These are phyloP conservation scores for Merluccius polli DNA, from an alignment of 2,797 vertebrate species.

Conservation along the genomic window DNA sequence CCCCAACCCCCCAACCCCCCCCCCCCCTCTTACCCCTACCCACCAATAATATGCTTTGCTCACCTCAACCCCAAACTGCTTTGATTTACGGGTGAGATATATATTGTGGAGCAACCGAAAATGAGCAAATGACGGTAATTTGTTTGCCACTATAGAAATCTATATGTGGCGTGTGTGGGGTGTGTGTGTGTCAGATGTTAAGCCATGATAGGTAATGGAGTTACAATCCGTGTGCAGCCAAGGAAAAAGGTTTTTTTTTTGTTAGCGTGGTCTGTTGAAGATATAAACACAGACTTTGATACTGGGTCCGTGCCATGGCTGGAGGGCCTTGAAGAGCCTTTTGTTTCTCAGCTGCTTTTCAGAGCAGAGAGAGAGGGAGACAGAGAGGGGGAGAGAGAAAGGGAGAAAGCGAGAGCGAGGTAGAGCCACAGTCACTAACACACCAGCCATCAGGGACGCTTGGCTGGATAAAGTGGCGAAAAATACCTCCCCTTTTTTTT, in stretches of 20 bases:
- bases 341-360: constrained; percentile 50
- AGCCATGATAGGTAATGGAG: not conserved
- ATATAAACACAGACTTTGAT: constrained; percentile 37
- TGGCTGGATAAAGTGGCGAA: constrained; percentile 69
- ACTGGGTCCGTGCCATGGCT: constrained; percentile 39
- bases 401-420: constrained; percentile 4
- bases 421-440: constrained; percentile 26
- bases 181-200: not conserved
- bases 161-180: not conserved
- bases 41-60: constrained; percentile 41
- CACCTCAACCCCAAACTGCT: constrained; percentile 7
- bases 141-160: not conserved
- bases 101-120: not conserved
- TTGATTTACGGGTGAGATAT: not conserved
- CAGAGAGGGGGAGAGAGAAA: constrained; percentile 51
- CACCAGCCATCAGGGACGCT: constrained; percentile 66
- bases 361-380: constrained; percentile 49
- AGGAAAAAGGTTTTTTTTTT: not conserved
- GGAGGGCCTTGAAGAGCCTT: constrained; percentile 15
- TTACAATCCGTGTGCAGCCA: not conserved
- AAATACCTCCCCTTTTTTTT: constrained; percentile 62
- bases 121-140: not conserved
- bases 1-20: too few species aligned
- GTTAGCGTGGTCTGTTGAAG: constrained; percentile 1
- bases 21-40: constrained; percentile 23